A percentile compares a stretch with the other conserved stretches of the same genome.
phyloP scores from a whole-genome alignment of 1,140 invertebrate species.

The Heliothis subflexa region DNA sequence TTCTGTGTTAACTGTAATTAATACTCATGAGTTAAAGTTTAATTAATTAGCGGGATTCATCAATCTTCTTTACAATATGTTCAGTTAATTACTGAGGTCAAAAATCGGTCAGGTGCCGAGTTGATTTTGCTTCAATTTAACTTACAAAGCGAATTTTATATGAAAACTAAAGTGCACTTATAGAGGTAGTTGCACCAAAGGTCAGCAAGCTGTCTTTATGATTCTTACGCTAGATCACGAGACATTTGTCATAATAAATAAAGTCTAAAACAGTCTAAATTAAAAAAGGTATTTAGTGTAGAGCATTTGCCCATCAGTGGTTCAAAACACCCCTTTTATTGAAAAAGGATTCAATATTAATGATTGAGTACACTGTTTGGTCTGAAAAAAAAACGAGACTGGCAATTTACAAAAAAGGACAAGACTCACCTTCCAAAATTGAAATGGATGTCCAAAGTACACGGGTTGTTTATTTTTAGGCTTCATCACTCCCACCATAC shows the following conservation, averaged over 20 bases:
- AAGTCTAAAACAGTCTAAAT: no score
- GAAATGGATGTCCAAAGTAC: constrained; percentile 75
- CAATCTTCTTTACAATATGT: constrained; percentile 11
- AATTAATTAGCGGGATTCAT: constrained; percentile 8
- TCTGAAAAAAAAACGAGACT: not conserved
- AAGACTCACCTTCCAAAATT: constrained; percentile 74
- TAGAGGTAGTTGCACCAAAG: no score
- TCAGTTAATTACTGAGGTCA: not conserved
- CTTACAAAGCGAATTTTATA: no score
- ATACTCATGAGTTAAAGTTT: constrained; percentile 5
- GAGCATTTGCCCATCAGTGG: no score
- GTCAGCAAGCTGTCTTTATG: no score
- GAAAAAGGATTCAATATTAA: not conserved
- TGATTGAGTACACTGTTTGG: not conserved
- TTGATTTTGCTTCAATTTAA: no score
- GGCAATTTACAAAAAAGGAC: constrained; percentile 19
- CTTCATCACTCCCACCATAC: constrained; percentile 56
- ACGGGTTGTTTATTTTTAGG: constrained; percentile 57
- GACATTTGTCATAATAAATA: no score
- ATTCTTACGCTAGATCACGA: no score
- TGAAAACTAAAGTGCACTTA: no score
- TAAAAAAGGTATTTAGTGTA: no score
- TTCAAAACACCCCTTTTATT: not conserved
- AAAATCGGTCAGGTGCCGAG: no score
- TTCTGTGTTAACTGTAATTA: constrained; percentile 21